Conservation (phyloP, 2,113 vertebrate species). For the Rhineura floridana region DNA sequence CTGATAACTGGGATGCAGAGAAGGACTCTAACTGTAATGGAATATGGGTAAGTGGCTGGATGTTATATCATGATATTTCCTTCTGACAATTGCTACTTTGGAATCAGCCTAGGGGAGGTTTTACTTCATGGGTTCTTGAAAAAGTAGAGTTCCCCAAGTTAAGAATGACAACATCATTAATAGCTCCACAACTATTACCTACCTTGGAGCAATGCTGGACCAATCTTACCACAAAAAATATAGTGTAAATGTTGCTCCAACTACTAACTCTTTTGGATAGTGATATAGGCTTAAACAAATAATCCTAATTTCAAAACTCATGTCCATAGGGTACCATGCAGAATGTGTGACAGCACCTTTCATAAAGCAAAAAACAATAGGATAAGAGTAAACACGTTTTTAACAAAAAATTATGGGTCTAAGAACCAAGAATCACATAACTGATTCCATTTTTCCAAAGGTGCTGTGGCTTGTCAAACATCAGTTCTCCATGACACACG, state of each 20-base stretch:
- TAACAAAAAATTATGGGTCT: neutral
- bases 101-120: neutral
- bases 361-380: neutral
- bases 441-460: neutral
- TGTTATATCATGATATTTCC: neutral
- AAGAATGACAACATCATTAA: neutral
- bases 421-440: neutral
- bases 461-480: no score
- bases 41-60: slow-evolving; percentile 77
- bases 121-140: neutral
- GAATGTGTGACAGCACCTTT: neutral
- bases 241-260: neutral
- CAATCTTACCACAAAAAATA: neutral
- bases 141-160: neutral
- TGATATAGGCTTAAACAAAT: neutral
- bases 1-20: slow-evolving; percentile 74
- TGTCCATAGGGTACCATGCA: neutral
- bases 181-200: neutral
- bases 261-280: neutral
- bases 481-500: neutral
- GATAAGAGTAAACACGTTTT: neutral
- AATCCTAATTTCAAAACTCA: neutral
- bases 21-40: slow-evolving; percentile 82
- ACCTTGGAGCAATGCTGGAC: no score
- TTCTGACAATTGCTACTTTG: slow-evolving; percentile 11